Conservation (phyloP, 2,113 vertebrate species). For the Pontoporia blainvillei region DNA sequence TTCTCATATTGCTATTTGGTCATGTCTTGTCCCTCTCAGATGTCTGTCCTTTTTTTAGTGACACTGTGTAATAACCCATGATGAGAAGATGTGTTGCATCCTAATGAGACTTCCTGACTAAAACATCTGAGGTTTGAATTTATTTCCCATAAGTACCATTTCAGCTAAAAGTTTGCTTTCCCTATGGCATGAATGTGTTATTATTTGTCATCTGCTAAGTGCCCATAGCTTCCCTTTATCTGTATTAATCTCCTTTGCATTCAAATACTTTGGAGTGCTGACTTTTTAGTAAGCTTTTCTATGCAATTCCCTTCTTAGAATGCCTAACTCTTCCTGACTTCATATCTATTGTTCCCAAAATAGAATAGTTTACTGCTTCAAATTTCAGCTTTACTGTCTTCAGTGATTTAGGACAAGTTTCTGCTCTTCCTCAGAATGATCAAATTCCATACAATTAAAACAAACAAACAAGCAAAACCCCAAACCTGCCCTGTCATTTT, state of each 20-base stretch:
- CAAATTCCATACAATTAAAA: not conserved
- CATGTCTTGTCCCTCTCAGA: slow-evolving; percentile 34
- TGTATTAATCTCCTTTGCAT: slow-evolving; percentile 52
- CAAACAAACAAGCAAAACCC: too few species aligned
- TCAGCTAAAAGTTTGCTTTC: slow-evolving; percentile 64
- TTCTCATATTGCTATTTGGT: slow-evolving; percentile 5
- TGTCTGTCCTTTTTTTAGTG: slow-evolving; percentile 58
- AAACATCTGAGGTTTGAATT: slow-evolving; percentile 69
- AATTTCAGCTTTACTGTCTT: slow-evolving; percentile 49
- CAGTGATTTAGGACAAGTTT: slow-evolving; percentile 37
- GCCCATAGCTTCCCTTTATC: slow-evolving; percentile 46
- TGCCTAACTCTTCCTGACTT: slow-evolving; percentile 53
- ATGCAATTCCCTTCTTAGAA: slow-evolving; percentile 44
- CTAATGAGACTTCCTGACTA: slow-evolving; percentile 72
- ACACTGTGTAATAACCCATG: slow-evolving; percentile 66
- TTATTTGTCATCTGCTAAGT: slow-evolving; percentile 68
- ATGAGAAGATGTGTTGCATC: slow-evolving; percentile 60
- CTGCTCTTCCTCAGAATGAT: slow-evolving; percentile 20
- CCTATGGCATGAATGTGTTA: slow-evolving; percentile 4
- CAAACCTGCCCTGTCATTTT: not conserved
- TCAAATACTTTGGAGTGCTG: slow-evolving; percentile 37
- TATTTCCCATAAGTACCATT: slow-evolving; percentile 72
- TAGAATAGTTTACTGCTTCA: slow-evolving; percentile 66
- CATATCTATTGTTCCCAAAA: slow-evolving; percentile 64
- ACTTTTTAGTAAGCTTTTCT: slow-evolving; percentile 57